Conservation (phyloP, 2,113 vertebrate species). For the Dicentrarchus labrax region DNA sequence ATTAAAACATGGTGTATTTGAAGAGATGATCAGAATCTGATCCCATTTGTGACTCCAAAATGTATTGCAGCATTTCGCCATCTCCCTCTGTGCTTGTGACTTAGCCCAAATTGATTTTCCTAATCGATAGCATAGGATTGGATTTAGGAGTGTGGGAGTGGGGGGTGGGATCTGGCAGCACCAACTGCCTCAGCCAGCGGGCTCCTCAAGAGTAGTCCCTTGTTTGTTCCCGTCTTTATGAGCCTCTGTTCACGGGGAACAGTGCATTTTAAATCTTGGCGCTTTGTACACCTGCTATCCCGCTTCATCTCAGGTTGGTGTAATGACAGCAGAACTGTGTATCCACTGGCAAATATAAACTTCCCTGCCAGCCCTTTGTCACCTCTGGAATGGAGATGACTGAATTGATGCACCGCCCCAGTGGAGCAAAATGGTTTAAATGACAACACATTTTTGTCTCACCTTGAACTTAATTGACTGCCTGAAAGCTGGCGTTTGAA, state of each 20-base stretch:
- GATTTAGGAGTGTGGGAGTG: conserved; percentile 53
- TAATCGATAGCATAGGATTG: conserved; percentile 77
- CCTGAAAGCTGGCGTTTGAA: conserved; percentile 71
- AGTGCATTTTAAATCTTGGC: conserved; percentile 22
- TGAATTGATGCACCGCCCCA: conserved; percentile 72
- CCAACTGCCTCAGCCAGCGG: conserved; percentile 22
- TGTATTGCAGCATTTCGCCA: conserved; percentile 67
- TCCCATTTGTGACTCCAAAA: conserved; percentile 58
- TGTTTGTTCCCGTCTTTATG: conserved; percentile 33
- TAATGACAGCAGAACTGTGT: conserved; percentile 49
- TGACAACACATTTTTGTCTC: conserved; percentile 82
- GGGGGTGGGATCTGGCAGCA: conserved; percentile 18
- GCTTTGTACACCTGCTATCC: conserved; percentile 17
- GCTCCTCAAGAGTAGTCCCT: conserved; percentile 27
- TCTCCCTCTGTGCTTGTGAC: conserved; percentile 61
- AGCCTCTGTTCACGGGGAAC: background rate
- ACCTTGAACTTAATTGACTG: conserved; percentile 87
- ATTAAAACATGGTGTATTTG: conserved; percentile 14
- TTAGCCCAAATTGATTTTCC: conserved; percentile 72
- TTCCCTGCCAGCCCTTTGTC: conserved; percentile 71
- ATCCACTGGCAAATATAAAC: conserved; percentile 58
- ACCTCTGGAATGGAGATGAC: conserved; percentile 69
- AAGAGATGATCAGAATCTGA: conserved; percentile 50
- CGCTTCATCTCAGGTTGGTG: conserved; percentile 36
- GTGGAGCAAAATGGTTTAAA: conserved; percentile 78